Conservation (phyloP, 1,140 invertebrate genomes). For the Trigoniulus corallinus region DNA sequence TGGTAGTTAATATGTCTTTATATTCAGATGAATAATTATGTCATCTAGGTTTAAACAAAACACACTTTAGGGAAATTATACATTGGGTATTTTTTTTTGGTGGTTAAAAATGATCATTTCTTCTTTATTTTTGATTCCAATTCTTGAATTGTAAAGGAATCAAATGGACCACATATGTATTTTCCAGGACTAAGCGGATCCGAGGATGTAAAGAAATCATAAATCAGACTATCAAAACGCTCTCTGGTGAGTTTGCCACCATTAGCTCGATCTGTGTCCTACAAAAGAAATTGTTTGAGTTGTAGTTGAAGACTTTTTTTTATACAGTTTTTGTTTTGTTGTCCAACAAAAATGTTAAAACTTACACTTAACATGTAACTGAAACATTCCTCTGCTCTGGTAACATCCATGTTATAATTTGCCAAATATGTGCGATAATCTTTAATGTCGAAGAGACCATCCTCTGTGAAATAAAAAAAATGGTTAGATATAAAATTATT, state of each 20-base stretch:
- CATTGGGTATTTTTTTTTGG: too few species aligned
- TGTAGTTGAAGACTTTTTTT: background rate
- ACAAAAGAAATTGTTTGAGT: too few species aligned
- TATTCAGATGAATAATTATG: too few species aligned
- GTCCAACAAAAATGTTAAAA: slow-evolving; percentile 2
- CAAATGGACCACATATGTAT: slow-evolving; percentile 21
- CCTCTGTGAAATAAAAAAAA: slow-evolving; percentile 14
- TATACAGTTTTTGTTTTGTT: background rate
- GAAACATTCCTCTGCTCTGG: slow-evolving; percentile 20
- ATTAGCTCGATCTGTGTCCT: slow-evolving; percentile 17
- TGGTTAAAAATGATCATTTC: too few species aligned
- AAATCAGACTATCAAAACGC: slow-evolving; percentile 17
- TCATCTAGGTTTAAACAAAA: too few species aligned
- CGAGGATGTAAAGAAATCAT: slow-evolving; percentile 19
- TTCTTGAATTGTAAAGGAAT: slow-evolving; percentile 14
- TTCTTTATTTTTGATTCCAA: slow-evolving; percentile 12
- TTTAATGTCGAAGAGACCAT: slow-evolving; percentile 21
- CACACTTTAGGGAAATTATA: too few species aligned
- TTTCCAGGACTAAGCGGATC: slow-evolving; percentile 16
- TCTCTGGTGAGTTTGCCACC: slow-evolving; percentile 19
- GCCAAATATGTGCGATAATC: slow-evolving; percentile 22
- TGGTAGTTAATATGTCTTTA: too few species aligned
- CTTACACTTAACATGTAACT: slow-evolving; percentile 19
- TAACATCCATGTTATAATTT: slow-evolving; percentile 17
- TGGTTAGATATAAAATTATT: slow-evolving; percentile 2